Evolutionary conservation across 64 coral and sea anemone species (phyloP), one percentile per base, ranked within the genome.

Genomic region (Stichodactyla mertensii): DNA sequence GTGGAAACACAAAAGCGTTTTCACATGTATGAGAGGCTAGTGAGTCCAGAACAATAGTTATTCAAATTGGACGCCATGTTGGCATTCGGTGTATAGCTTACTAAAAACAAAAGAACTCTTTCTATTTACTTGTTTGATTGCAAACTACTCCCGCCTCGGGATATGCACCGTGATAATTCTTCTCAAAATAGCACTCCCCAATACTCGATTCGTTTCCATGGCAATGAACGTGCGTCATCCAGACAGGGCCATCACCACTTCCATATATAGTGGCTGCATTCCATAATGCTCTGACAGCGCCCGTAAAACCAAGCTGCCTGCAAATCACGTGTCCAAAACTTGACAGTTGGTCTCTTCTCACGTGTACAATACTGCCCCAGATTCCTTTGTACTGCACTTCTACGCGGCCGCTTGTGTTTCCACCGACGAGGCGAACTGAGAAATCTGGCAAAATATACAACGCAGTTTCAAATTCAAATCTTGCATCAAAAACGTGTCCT

Each of bases 281-380:
- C 58, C 61, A 71, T 55, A 92, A 82, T 52, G 54, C 24, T 16
- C 24, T 20, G 51, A 82, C 51, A 3, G 19, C 74, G 53, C 90
- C 85, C 36, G 12, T 51, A 53, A 85, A 92, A 31, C 90, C 90
- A 10, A 92, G 90, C 16, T 92, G 51, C n/a, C 85, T 80, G 64
- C 90, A 92, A 6, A 54, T 59, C 85, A 92, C 90, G 52, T 92
- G 61, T 52, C 84, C 78, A 55, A 86, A 10, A 23, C 23, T 79
- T 1, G 64, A 16, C n/a, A 70, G 18, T 31, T 79, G 55, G 52
- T 79, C 71, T 55, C 52, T 22, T 64, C 3, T 58, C 83, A 85
- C 83, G 60, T 92, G 86, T 18, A 86, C 84, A 36, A 92, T 77
- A 62, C 84, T 92, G 10, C 90, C 90, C 90, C 90, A 92, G 78